Percentiles rank a stretch among this genome's conserved stretches.
Conservation (phyloP, 2,797 vertebrate genomes). For the Pogonophryne albipinna region DNA sequence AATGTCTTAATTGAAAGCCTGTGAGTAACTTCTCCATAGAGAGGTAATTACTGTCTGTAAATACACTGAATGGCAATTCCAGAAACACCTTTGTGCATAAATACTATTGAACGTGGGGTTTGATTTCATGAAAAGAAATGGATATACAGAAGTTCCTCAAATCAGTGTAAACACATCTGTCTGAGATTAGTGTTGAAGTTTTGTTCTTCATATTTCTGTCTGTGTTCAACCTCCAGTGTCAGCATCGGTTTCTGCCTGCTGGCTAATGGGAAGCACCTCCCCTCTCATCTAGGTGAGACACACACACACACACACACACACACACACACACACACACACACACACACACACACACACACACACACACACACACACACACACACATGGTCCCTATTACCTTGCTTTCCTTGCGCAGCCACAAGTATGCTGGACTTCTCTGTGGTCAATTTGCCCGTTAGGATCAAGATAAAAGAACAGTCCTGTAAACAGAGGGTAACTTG, state of each 20-base stretch:
- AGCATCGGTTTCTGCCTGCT: slow-evolving; percentile 93
- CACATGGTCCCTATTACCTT: slow-evolving; percentile 79
- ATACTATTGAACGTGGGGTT: not conserved
- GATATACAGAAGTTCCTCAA: not conserved
- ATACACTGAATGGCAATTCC: not conserved
- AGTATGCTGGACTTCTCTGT: slow-evolving; percentile 72
- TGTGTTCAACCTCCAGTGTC: slow-evolving; percentile 81
- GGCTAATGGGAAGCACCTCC: slow-evolving; percentile 91
- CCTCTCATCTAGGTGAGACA: slow-evolving; percentile 88
- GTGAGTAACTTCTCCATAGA: not conserved
- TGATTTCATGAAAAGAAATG: not conserved
- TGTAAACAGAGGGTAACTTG: slow-evolving; percentile 66
- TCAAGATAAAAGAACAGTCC: slow-evolving; percentile 75
- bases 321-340: slow-evolving; percentile 51
- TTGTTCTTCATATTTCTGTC: slow-evolving; percentile 18
- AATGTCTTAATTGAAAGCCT: no score
- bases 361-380: slow-evolving; percentile 52
- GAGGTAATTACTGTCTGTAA: not conserved
- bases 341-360: slow-evolving; percentile 41
- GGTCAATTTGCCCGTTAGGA: slow-evolving; percentile 75
- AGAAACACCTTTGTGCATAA: not conserved
- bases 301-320: slow-evolving; percentile 40
- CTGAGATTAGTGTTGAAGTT: not conserved
- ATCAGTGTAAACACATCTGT: slow-evolving; percentile 18
- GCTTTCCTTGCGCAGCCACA: slow-evolving; percentile 78